These are phyloP conservation scores for Digitonthophagus gazella DNA, from an alignment of 2,888 invertebrate species.

Conservation along the genomic window DNA sequence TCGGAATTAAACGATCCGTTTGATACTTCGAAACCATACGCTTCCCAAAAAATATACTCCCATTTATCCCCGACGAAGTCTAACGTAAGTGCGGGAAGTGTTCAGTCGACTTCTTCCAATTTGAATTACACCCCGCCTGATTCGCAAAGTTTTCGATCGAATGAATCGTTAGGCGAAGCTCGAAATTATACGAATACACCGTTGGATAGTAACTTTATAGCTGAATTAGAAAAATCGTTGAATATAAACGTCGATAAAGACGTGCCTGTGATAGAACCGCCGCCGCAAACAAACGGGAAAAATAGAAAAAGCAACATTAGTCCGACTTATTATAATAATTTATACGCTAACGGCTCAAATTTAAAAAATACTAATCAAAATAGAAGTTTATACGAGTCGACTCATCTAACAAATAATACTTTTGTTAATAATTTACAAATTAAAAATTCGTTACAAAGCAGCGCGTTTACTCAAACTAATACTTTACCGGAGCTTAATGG, in stretches of 20 bases:
- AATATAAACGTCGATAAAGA: conserved; percentile 35
- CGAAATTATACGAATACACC: conserved; percentile 41
- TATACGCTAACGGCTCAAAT: conserved; percentile 2
- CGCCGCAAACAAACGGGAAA: conserved; percentile 42
- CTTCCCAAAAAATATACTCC: conserved; percentile 21
- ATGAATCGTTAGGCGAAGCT: conserved; percentile 29
- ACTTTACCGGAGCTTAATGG: background rate
- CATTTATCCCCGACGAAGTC: conserved; percentile 24
- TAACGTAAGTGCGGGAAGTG: background rate
- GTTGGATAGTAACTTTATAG: conserved; percentile 60
- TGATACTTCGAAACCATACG: conserved; percentile 57
- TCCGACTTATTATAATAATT: conserved; percentile 9
- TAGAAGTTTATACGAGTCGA: background rate
- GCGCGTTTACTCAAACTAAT: conserved; percentile 1
- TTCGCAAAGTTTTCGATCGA: conserved; percentile 29
- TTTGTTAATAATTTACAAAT: conserved; percentile 14
- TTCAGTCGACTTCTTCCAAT: conserved; percentile 29
- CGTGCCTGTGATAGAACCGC: conserved; percentile 54
- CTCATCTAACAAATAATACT: conserved; percentile 31
- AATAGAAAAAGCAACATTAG: conserved; percentile 20
- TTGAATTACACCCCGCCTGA: conserved; percentile 42
- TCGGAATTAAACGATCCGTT: conserved; percentile 60
- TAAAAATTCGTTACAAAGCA: conserved; percentile 19
- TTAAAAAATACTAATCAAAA: conserved; percentile 5
- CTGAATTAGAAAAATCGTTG: conserved; percentile 65